phyloP scores from a whole-genome alignment of 2,888 invertebrate genomes.

The Spialia ferax region DNA sequence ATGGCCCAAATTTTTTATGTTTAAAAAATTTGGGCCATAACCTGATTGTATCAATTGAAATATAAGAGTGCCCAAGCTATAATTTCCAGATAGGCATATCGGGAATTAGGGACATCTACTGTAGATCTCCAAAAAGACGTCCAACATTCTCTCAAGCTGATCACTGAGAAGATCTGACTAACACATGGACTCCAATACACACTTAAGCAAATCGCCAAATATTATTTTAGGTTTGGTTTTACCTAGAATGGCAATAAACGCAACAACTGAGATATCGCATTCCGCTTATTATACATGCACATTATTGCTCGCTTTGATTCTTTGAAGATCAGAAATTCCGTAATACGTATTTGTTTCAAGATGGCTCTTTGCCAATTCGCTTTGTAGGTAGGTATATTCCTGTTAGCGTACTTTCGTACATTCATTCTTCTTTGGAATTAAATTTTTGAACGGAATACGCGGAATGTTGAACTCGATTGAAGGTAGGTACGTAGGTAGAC shows the following conservation, averaged over 20 bases:
- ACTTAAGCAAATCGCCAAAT: neutral
- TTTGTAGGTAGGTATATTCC: conserved; percentile 22
- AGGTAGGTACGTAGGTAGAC: neutral
- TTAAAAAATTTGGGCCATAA: too few species aligned
- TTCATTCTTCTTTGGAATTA: conserved; percentile 22
- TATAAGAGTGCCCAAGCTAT: too few species aligned
- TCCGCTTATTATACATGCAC: conserved; percentile 6
- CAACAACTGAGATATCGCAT: conserved; percentile 31
- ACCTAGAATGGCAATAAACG: conserved; percentile 20
- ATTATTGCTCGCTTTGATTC: conserved; percentile 24
- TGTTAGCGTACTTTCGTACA: conserved; percentile 24
- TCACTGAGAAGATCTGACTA: too few species aligned
- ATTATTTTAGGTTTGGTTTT: conserved; percentile 22
- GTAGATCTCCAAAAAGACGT: neutral
- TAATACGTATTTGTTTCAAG: conserved; percentile 38
- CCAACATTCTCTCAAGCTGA: neutral
- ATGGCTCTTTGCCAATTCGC: conserved; percentile 39
- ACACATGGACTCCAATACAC: neutral
- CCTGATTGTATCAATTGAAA: too few species aligned
- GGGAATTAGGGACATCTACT: too few species aligned
- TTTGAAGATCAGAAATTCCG: conserved; percentile 39
- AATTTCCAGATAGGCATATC: too few species aligned
- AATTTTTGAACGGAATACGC: conserved; percentile 32
- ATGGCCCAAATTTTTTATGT: too few species aligned
- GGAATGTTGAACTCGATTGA: conserved; percentile 1